These are phyloP conservation scores for Unio delphinus DNA, from an alignment of 2,888 invertebrate genomes.

Conservation along the genomic window DNA sequence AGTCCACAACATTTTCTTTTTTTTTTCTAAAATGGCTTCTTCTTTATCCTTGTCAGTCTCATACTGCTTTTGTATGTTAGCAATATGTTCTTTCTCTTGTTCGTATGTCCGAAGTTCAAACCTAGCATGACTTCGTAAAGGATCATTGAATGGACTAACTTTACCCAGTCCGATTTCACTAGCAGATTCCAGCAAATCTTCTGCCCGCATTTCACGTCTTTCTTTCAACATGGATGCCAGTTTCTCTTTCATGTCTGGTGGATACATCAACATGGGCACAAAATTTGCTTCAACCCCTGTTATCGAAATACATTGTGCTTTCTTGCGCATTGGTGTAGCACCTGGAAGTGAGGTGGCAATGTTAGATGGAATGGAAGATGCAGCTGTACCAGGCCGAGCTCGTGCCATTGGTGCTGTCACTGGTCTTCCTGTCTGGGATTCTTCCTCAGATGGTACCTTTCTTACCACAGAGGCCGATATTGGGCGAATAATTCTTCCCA, in stretches of 20 bases:
- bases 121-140: constrained; percentile 60
- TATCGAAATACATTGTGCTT: constrained; percentile 36
- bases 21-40: constrained; percentile 49
- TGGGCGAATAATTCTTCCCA: constrained; percentile 60
- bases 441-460: constrained; percentile 26
- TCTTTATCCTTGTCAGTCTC: constrained; percentile 38
- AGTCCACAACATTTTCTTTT: constrained; percentile 58
- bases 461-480: constrained; percentile 53
- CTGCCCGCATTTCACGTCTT: constrained; percentile 35
- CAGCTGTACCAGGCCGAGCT: constrained; percentile 33
- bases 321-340: constrained; percentile 26
- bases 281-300: constrained; percentile 48
- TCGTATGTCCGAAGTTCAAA: constrained; percentile 66
- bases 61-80: constrained; percentile 48
- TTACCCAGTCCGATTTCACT: constrained; percentile 50
- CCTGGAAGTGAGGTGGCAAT: constrained; percentile 53
- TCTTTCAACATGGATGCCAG: constrained; percentile 40
- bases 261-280: constrained; percentile 68
- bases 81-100: constrained; percentile 57
- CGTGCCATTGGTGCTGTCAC: constrained; percentile 43
- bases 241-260: constrained; percentile 58
- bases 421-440: constrained; percentile 34
- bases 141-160: constrained; percentile 63
- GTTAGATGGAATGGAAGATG: constrained; percentile 40
- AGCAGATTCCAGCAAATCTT: constrained; percentile 34